Evolutionary conservation across 2,888 invertebrate genomes (phyloP), one percentile per base, ranked within the genome.

Genomic region (Eupithecia subfuscata): DNA sequence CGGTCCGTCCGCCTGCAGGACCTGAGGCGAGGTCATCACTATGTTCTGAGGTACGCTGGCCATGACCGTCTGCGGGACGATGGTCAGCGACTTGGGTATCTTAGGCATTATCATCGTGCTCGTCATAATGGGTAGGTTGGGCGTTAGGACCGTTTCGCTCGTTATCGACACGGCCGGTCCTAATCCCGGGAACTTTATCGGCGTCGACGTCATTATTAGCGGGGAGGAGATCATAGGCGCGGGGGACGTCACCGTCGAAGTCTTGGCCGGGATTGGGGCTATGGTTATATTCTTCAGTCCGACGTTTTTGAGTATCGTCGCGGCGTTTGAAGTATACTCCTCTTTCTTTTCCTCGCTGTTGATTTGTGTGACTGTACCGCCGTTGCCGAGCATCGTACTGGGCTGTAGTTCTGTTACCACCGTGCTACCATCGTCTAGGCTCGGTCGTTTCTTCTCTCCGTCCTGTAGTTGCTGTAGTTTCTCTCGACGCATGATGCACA

Each of bases 61-160:
- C 52, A 86, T 80, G 18, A 89, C 82, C 8, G 88, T 87, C 79
- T 97, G 97, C 16, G 97, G 97, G 84, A 97, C 97, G 73, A 98
- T 97, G 0, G 97, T 97, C 81, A 98, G 89, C 2, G 97, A 97
- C 88, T 97, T 97, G 43, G 98, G 98, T 87, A 97, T 97, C 90
- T 97, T 97, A 70, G 97, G 97, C 94, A 97, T 92, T 73, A 96
- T 91, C 87, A 92, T 86, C 74, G 89, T 88, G 34, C 85, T 87
- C 0, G 91, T 82, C 81, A 94, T 87, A 5, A 89, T 72, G 0
- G 90, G 86, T 12, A 85, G 52, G 63, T 81, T 85, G 0, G 89
- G 85, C 0, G 88, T 84, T 3, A 89, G 75, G 0, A 88, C 79
- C 0, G 90, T 84, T 70, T 93, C 94, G 52, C 89, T 89, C 0